phyloP scores from a whole-genome alignment of 2,888 invertebrate species.

The Prostheceraeus crozeri region DNA sequence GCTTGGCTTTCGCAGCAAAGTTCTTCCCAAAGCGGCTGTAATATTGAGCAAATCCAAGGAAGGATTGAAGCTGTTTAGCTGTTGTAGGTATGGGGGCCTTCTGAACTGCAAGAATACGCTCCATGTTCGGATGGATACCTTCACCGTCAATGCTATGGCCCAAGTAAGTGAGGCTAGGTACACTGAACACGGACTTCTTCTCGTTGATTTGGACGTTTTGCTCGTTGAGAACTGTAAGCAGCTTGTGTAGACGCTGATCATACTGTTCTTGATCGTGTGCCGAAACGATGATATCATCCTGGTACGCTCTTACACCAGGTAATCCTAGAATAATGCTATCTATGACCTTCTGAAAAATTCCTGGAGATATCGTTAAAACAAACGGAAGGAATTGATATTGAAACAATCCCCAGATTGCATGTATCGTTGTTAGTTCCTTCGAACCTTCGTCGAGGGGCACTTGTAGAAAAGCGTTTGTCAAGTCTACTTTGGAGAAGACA shows the following conservation, averaged over 20 bases:
- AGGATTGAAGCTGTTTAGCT: neutral
- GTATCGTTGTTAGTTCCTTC: neutral
- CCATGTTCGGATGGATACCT: slow-evolving; percentile 1
- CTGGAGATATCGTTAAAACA: neutral
- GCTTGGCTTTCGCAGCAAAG: slow-evolving; percentile 1
- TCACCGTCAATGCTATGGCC: neutral
- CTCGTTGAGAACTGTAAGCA: slow-evolving; percentile 9
- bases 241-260: neutral
- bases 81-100: slow-evolving; percentile 9
- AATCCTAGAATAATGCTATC: slow-evolving; percentile 10
- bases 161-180: neutral
- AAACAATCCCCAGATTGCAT: neutral
- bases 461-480: slow-evolving; percentile 7
- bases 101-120: neutral
- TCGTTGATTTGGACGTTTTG: slow-evolving; percentile 16
- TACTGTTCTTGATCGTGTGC: neutral
- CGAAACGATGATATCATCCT: slow-evolving; percentile 19
- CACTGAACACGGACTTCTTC: neutral
- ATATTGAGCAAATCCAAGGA: slow-evolving; percentile 5
- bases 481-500: slow-evolving; percentile 15
- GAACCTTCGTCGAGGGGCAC: neutral
- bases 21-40: slow-evolving; percentile 19
- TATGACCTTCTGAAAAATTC: neutral
- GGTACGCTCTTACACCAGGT: slow-evolving; percentile 9
- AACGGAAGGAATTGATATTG: slow-evolving; percentile 5